Base-by-base conservation (phyloP, 2,113 vertebrate species). In the Hippocampus guttulatus region DNA sequence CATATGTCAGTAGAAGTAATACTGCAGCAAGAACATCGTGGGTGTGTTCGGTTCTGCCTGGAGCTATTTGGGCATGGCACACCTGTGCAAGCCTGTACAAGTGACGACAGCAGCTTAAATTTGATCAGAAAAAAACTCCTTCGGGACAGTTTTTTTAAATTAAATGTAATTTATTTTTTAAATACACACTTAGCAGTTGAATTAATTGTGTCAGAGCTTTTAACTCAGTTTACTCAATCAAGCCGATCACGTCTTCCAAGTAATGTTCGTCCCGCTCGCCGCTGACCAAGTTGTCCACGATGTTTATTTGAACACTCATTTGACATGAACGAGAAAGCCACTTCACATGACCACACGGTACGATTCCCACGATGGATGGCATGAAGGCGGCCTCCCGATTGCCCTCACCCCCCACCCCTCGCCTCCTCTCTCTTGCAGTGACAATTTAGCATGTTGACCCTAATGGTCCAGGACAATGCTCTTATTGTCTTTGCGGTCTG, bases 51-150 rank as follows among this genome's bases (percentile, higher is more conserved):
- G 3, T 5, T 20, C 47, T 33, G 54, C 67, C 74, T 62, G 51
- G 3, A 75, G 80, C 55, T 83, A 7, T 82, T 87, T 84, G 52
- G 61, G 66, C 57, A 30, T 60, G 64, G 79, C 79, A 78, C 84
- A 57, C 89, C 86, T 83, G 65, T 68, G 62, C 70, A 57, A 63
- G 54, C 52, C 9, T 23, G 52, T 55, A 9, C 21, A n/a, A 55
- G 21, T 11, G 21, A 20, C n/a, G 51, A 54, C 20, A n/a, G 51
- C 18, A n/a, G 52, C 20, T 23, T 55, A 79, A 83, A 81, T 78
- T 61, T 75, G 77, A 78, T 71, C 23, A 70, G 43, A 69, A 64
- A 33, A 33, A 51, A 67, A 3, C 0, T 33, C 58, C 33, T 18
- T 41, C 11, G 1, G 9, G 33, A 20, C 18, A 6, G 7, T 8